Percentiles rank a stretch among this genome's conserved stretches.
These are phyloP conservation scores for Epizoanthus illoricatus DNA, from an alignment of 92 coral and sea anemone species.

Conservation along the genomic window DNA sequence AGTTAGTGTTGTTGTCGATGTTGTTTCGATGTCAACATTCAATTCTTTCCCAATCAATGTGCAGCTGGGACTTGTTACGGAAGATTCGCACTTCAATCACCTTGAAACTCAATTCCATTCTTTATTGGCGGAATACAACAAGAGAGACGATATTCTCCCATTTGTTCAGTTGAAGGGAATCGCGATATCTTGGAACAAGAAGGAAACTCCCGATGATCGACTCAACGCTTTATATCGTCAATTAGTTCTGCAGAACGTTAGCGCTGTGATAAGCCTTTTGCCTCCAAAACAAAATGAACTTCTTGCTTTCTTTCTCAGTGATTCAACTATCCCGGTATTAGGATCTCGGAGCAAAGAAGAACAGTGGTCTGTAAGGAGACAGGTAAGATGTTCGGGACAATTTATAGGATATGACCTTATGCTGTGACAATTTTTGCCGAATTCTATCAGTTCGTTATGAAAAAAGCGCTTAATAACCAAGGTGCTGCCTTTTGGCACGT, in stretches of 20 bases:
- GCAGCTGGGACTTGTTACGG: conserved; percentile 24
- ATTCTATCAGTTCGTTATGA: not conserved
- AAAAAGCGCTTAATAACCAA: too few relatives aligned
- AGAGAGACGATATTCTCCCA: not conserved
- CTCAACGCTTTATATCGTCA: conserved; percentile 1
- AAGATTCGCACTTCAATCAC: not conserved
- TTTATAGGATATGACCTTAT: not conserved
- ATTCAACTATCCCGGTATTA: conserved; percentile 43
- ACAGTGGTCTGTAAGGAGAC: conserved; percentile 13
- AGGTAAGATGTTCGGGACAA: conserved; percentile 45
- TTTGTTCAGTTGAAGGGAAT: conserved; percentile 30
- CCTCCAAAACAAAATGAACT: conserved; percentile 48
- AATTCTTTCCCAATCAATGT: conserved; percentile 4
- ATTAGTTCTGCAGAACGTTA: conserved; percentile 36
- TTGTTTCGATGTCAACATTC: not conserved
- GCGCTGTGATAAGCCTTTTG: conserved; percentile 56
- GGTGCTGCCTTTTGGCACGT: too few relatives aligned
- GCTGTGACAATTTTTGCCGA: not conserved
- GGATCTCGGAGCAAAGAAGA: conserved; percentile 47
- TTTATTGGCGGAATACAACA: conserved; percentile 20
- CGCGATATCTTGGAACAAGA: conserved; percentile 50
- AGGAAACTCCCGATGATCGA: conserved; percentile 44
- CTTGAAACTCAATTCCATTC: conserved; percentile 21
- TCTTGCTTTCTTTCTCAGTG: conserved; percentile 44
- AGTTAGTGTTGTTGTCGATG: not conserved